Evolutionary conservation across 2,888 invertebrate genomes (phyloP).

Genomic region (Tillus elongatus): DNA sequence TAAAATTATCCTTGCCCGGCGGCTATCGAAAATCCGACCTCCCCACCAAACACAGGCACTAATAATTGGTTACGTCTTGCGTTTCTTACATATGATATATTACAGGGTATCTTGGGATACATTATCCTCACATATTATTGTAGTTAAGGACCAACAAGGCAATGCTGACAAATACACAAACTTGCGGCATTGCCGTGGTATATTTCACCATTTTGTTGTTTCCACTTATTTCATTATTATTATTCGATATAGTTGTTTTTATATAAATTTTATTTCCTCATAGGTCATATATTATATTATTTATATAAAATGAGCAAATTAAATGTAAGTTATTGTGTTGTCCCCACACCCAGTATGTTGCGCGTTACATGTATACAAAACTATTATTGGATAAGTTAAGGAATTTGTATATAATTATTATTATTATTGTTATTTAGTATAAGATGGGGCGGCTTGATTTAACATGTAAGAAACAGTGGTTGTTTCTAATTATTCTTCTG

Average conservation of each 20-base stretch:
- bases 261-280: slow-evolving; percentile 36
- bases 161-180: slow-evolving; percentile 30
- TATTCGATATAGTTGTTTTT: slow-evolving; percentile 34
- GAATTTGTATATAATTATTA: slow-evolving; percentile 41
- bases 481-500: too few relatives aligned
- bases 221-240: slow-evolving; percentile 24
- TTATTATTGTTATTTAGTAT: slow-evolving; percentile 29
- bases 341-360: slow-evolving; percentile 32
- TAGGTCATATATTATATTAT: slow-evolving; percentile 28
- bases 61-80: slow-evolving; percentile 42
- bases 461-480: too few relatives aligned
- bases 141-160: slow-evolving; percentile 43
- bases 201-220: slow-evolving; percentile 31
- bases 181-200: slow-evolving; percentile 38
- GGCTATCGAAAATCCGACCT: slow-evolving; percentile 45
- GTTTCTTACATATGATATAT: slow-evolving; percentile 44
- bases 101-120: slow-evolving; percentile 46
- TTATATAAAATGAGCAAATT: slow-evolving; percentile 35
- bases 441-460: too few relatives aligned
- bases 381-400: slow-evolving; percentile 38
- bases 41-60: slow-evolving; percentile 44
- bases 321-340: slow-evolving; percentile 35
- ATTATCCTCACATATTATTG: slow-evolving; percentile 43
- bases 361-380: slow-evolving; percentile 38
- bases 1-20: too few relatives aligned